Base-by-base conservation (phyloP, 2,113 vertebrate genomes). In the Taxidea taxus region DNA sequence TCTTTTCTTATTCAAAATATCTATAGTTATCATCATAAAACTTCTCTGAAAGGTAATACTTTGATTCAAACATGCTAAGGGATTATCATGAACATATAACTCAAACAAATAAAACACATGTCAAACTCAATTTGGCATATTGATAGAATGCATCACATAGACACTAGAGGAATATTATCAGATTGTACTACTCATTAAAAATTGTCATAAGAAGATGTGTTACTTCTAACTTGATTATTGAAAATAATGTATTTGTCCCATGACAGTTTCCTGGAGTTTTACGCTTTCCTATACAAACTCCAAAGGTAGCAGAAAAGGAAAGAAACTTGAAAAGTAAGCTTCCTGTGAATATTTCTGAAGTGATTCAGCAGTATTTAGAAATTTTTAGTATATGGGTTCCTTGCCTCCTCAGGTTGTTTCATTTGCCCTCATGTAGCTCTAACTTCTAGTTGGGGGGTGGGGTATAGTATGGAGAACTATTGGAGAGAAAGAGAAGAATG, bases 1-100 rank as follows among this genome's bases (percentile, higher is more conserved):
- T 74, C 74, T 90, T 88, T 72, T 44, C 31, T 93, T 87, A 27
- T 64, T 89, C 37, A 93, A 95, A 95, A 49, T 37, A 6, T 66
- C 4, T 58, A 34, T 31, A 6, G 0, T 20, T 88, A 97, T 6
- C 0, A 2, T 49, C 25, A 70, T 95, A 75, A 85, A 91, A 68
- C 1, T 54, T 34, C 0, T 0, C 37, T 77, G 39, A 90, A 95
- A 91, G 27, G 37, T 72, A 90, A 81, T 87, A 44, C 51, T 75
- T 94, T 77, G 18, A 68, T 16, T 94, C 15, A 94, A 90, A 72
- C 29, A 68, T 62, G 4, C 4, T 88, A 47, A 96, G n/a, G 80
- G 29, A 6, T 27, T 70, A 70, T 81, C 34, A 56, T 60, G 7
- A 89, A 56, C 11, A 16, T 68, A 44, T 51, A 87, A 58, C 13